phyloP scores from a whole-genome alignment of 2,888 invertebrate genomes.

The Crepidodera aurea region DNA sequence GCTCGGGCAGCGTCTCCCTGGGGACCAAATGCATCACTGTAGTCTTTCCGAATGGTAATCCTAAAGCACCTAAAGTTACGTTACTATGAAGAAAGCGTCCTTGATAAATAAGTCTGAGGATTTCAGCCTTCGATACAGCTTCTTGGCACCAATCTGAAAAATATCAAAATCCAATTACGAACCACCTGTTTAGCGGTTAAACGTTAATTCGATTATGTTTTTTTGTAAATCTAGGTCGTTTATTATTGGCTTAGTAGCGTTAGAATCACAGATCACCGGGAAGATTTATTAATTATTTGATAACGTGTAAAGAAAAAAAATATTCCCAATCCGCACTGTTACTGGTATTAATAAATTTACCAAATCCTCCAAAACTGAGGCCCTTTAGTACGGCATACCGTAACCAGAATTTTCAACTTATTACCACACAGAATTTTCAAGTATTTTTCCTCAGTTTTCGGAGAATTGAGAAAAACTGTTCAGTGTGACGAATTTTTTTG shows the following conservation, averaged over 20 bases:
- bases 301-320: too few species aligned
- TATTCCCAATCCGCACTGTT: too few species aligned
- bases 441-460: too few species aligned
- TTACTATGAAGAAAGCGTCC: slow-evolving; percentile 99
- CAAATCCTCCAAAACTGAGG: too few species aligned
- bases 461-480: too few species aligned
- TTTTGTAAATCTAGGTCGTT: neutral
- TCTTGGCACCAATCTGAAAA: slow-evolving; percentile 97
- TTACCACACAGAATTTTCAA: too few species aligned
- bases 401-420: too few species aligned
- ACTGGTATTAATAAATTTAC: too few species aligned
- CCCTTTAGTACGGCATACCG: too few species aligned
- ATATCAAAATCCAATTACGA: neutral
- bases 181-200: neutral
- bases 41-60: slow-evolving; percentile 95
- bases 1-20: slow-evolving; percentile 98
- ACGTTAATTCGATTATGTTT: neutral
- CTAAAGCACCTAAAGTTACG: slow-evolving; percentile 96
- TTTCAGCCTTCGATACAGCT: slow-evolving; percentile 94
- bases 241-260: neutral
- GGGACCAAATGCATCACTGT: slow-evolving; percentile 99
- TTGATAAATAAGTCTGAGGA: slow-evolving; percentile 98
- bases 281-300: too few species aligned
- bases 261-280: too few species aligned
- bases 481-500: too few species aligned